Evolutionary conservation across 2,888 invertebrate genomes (phyloP).

Genomic region (Trisateles emortualis): DNA sequence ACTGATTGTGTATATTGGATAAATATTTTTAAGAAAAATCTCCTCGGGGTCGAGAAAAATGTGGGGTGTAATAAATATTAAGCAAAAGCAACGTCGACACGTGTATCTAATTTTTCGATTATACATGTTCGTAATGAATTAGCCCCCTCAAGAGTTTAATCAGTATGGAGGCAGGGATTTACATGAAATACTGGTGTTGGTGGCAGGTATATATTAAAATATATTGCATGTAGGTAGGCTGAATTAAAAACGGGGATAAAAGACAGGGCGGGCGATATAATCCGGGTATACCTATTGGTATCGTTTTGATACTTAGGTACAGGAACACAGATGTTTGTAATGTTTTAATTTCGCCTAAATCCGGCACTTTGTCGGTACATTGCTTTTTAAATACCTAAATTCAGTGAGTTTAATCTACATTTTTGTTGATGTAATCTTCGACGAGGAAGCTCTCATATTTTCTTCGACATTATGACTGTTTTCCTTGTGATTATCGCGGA

Average conservation of each 20-base stretch:
- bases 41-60: slow-evolving; percentile 67
- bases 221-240: slow-evolving; percentile 31
- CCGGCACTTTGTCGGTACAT: slow-evolving; percentile 53
- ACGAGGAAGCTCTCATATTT: slow-evolving; percentile 40
- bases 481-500: slow-evolving; percentile 38
- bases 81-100: slow-evolving; percentile 73
- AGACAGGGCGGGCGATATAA: slow-evolving; percentile 47
- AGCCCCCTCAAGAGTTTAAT: slow-evolving; percentile 61
- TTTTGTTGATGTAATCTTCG: slow-evolving; percentile 42
- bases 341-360: slow-evolving; percentile 77
- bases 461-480: slow-evolving; percentile 26
- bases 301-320: slow-evolving; percentile 53
- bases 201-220: slow-evolving; percentile 51
- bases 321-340: slow-evolving; percentile 74
- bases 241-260: slow-evolving; percentile 45
- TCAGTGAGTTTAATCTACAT: slow-evolving; percentile 43
- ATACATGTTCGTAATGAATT: slow-evolving; percentile 64
- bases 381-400: slow-evolving; percentile 62
- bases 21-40: slow-evolving; percentile 82
- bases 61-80: slow-evolving; percentile 74
- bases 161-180: slow-evolving; percentile 52
- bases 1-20: slow-evolving; percentile 83
- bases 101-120: slow-evolving; percentile 81
- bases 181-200: slow-evolving; percentile 55
- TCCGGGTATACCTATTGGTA: slow-evolving; percentile 51